Evolutionary conservation across 1,140 invertebrate genomes (phyloP).

Genomic region (Ceratosolen solmsi): DNA sequence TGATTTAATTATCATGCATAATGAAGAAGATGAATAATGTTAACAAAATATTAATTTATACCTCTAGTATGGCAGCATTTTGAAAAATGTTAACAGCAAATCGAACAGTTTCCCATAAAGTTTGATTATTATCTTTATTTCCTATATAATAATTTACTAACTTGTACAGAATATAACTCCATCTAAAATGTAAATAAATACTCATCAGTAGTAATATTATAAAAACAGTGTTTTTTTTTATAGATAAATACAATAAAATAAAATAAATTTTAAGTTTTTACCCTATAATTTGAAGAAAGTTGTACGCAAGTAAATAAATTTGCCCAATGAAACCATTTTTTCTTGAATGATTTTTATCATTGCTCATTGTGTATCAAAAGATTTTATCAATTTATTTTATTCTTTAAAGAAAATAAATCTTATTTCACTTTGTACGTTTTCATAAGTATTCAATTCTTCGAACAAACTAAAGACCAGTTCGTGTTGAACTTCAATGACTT

Average conservation of each 20-base stretch:
- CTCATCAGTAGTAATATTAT: neutral
- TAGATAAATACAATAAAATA: neutral
- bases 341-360: constrained; percentile 56
- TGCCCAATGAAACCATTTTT: constrained; percentile 59
- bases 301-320: constrained; percentile 68
- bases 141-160: constrained; percentile 75
- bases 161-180: constrained; percentile 82
- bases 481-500: constrained; percentile 40
- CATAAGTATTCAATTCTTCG: neutral
- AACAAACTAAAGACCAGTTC: neutral
- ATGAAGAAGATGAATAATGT: constrained; percentile 1
- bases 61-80: constrained; percentile 91
- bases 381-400: neutral
- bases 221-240: neutral
- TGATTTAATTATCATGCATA: neutral
- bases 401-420: neutral
- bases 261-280: constrained; percentile 56
- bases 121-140: constrained; percentile 60
- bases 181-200: constrained; percentile 75
- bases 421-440: too few relatives aligned
- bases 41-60: constrained; percentile 63
- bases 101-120: constrained; percentile 81
- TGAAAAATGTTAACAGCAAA: constrained; percentile 87
- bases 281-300: constrained; percentile 68
- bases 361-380: constrained; percentile 11